Base-by-base conservation (phyloP, 2,797 vertebrate species). In the Pogonophryne albipinna region DNA sequence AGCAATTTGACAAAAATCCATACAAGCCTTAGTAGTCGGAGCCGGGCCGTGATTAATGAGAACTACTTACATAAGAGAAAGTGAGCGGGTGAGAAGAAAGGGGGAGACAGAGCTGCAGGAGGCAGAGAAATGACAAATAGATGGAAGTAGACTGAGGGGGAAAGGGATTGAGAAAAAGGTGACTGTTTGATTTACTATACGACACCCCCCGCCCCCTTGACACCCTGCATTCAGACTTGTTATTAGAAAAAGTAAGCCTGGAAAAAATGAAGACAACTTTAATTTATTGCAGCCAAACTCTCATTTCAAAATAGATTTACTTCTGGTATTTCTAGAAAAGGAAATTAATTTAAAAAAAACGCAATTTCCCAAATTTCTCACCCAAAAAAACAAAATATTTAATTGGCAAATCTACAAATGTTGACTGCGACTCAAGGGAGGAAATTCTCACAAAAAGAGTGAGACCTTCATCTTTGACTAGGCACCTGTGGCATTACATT, bases 1-100 rank as follows among this genome's bases (percentile, higher is more conserved):
- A 81, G 91, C 90, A 91, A 91, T 91, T 91, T 91, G 84, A 91
- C 87, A 75, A 89, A 91, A 91, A 92, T 92, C 91, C 78, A 91
- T 89, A 91, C 76, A 60, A 85, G 85, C 78, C 85, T 86, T 74
- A 88, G 86, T 75, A 79, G 84, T 82, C 47, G 56, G 53, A 79
- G 80, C 65, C 12, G 10, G 49, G 38, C 59, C 3, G 49, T 91
- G 91, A 93, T 93, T 89, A 91, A 93, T 89, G 90, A 86, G 69
- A 87, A 80, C 77, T 85, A 89, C 89, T 90, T 89, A 85, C 87
- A 78, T 88, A 84, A 84, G 85, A 91, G 85, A 90, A 84, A 91
- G 91, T 83, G 83, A 86, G 80, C 10, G 47, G 70, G 71, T 57
- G 80, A 74, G 56, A 78, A 83, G 66, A 78, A 86, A 85, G 77